Conservation (phyloP, 2,797 vertebrate species). For the Syndactyla subalaris region DNA sequence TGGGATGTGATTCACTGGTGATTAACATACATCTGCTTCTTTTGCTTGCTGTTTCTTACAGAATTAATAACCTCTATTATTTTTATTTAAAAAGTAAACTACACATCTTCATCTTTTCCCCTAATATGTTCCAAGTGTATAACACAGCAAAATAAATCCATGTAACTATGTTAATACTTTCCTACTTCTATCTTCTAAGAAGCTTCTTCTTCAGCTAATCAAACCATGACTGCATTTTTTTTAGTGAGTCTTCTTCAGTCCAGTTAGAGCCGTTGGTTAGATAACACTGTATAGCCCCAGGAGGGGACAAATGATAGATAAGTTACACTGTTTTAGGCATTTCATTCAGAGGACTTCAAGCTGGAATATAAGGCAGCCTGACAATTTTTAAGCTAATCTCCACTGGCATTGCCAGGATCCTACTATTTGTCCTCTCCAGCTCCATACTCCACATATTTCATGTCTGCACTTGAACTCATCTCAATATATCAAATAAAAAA, state of each 20-base stretch:
- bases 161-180: neutral
- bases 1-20: neutral
- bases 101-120: neutral
- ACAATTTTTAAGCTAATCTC: neutral
- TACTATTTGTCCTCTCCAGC: neutral
- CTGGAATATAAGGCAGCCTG: neutral
- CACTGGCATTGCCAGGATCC: neutral
- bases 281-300: neutral
- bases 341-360: neutral
- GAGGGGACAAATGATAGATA: neutral
- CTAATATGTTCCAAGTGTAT: neutral
- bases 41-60: neutral
- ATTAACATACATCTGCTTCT: neutral
- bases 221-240: neutral
- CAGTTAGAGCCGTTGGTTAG: neutral
- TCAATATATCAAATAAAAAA: neutral
- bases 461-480: neutral
- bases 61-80: neutral
- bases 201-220: neutral
- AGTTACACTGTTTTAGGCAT: neutral
- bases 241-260: neutral
- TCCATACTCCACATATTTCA: neutral
- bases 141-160: neutral
- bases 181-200: neutral
- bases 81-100: neutral